Conservation (phyloP, 2,113 vertebrate species). For the Oxyura jamaicensis region DNA sequence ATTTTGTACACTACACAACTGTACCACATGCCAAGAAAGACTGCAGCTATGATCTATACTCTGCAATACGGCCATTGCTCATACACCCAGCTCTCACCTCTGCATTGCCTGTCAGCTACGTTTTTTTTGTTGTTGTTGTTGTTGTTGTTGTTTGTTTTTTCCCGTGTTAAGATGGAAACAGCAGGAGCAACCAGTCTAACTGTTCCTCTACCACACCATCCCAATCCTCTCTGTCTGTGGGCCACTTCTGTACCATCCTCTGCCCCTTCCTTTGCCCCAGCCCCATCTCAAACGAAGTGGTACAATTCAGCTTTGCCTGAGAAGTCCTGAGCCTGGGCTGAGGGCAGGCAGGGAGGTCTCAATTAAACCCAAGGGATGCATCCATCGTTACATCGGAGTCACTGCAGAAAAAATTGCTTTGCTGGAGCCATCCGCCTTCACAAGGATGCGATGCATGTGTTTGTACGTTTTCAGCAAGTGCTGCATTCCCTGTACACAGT, state of each 20-base stretch:
- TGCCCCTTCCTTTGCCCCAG: background rate
- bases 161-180: background rate
- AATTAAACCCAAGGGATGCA: background rate
- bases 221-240: background rate
- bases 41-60: background rate
- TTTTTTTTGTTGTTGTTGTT: background rate
- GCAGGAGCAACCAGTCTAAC: background rate
- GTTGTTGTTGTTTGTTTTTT: background rate
- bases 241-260: background rate
- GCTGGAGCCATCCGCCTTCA: background rate
- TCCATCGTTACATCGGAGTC: background rate
- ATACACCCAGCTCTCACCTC: background rate
- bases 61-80: background rate
- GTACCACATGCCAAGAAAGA: background rate
- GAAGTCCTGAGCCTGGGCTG: background rate
- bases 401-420: background rate
- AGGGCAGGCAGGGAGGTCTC: background rate
- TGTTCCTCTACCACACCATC: background rate
- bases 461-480: background rate
- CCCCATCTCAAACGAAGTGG: background rate
- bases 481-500: fast-evolving
- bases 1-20: background rate
- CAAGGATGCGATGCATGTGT: background rate
- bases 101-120: background rate
- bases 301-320: background rate